Base-by-base conservation (phyloP, 2,888 invertebrate species). In the Macaria liturata region DNA sequence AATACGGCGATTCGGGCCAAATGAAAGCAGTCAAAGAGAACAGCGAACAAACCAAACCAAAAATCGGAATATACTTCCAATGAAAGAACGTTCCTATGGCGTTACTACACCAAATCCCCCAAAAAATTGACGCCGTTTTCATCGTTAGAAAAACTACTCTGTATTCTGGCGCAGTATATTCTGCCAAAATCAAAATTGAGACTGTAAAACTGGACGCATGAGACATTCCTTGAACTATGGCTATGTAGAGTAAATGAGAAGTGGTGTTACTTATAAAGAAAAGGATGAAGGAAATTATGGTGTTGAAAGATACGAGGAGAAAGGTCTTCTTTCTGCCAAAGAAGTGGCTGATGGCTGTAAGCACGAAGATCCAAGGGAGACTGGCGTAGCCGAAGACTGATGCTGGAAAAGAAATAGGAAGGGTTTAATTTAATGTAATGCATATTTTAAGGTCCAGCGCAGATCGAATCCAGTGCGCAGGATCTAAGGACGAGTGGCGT, bases 81-180 rank as follows among this genome's bases (percentile, higher is more conserved):
- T 67, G 47, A 4, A 59, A 65, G 49, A 67, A 69, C 0, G 72
- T 71, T 3, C 75, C 76, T n/a, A 75, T 69, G 0, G 68, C 62
- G 32, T 76, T 75, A 3, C 70, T 58, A 3, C 66, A 58, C 70
- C 72, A 74, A 3, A 72, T 49, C 6, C 72, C 73, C 70, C 71
- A 71, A n/a, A 63, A 65, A 0, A 67, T 49, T 0, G 67, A 64
- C 0, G 74, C 70, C 0, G 68, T 60, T 57, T 72, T 74, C 4
- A 75, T 62, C 1, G 68, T 67, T 4, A 74, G 49, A 37, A 71
- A 71, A 44, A 69, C 46, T 0, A 68, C 71, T 46, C 71, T 50
- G 39, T 69, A 68, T 40, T 61, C 61, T 0, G 69, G 67, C 0
- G 73, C 64, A 0, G 67, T 64, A 4, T 66, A 74, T 56, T 75